phyloP scores from a whole-genome alignment of 2,797 vertebrate genomes.

The Takifugu rubripes region DNA sequence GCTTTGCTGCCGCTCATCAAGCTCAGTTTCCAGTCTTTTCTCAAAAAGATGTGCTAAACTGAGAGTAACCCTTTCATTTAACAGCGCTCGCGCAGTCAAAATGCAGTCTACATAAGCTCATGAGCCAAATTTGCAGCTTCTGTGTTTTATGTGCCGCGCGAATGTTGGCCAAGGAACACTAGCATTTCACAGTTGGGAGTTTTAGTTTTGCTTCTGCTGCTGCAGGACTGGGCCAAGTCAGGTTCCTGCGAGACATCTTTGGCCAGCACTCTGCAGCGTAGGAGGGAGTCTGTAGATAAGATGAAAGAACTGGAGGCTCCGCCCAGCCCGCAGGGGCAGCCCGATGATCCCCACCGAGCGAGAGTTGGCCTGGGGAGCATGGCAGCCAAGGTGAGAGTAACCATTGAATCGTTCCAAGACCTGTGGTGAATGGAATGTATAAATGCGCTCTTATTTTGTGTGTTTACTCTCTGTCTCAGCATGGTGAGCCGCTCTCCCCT shows the following conservation, averaged over 20 bases:
- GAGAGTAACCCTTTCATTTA: slow-evolving; percentile 28
- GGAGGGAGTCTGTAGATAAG: slow-evolving; percentile 85
- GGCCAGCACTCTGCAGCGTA: slow-evolving; percentile 80
- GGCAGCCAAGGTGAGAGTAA: slow-evolving; percentile 80
- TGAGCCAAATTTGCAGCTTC: slow-evolving; percentile 41
- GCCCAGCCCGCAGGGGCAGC: slow-evolving; percentile 59
- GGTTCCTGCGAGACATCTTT: slow-evolving; percentile 83
- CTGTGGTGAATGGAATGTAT: slow-evolving; percentile 13
- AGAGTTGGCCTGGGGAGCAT: slow-evolving; percentile 81
- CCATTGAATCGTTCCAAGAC: not conserved
- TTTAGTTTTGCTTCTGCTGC: slow-evolving; percentile 46
- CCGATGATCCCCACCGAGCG: slow-evolving; percentile 78
- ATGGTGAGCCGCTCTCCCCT: slow-evolving; percentile 87
- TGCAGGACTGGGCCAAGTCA: slow-evolving; percentile 91
- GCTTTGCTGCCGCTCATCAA: slow-evolving; percentile 36
- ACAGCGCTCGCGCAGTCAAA: slow-evolving; percentile 17
- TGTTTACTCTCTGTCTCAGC: slow-evolving; percentile 66
- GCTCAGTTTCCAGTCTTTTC: slow-evolving; percentile 46
- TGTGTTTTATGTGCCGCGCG: slow-evolving; percentile 13
- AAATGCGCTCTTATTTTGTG: slow-evolving; percentile 28
- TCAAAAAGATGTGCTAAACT: slow-evolving; percentile 43
- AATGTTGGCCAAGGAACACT: slow-evolving; percentile 31
- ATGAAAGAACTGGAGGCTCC: slow-evolving; percentile 82
- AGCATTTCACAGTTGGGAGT: slow-evolving; percentile 11
- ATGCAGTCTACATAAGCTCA: slow-evolving; percentile 30